phyloP scores from a whole-genome alignment of 1,140 invertebrate species.

The Neodiprion lecontei region DNA sequence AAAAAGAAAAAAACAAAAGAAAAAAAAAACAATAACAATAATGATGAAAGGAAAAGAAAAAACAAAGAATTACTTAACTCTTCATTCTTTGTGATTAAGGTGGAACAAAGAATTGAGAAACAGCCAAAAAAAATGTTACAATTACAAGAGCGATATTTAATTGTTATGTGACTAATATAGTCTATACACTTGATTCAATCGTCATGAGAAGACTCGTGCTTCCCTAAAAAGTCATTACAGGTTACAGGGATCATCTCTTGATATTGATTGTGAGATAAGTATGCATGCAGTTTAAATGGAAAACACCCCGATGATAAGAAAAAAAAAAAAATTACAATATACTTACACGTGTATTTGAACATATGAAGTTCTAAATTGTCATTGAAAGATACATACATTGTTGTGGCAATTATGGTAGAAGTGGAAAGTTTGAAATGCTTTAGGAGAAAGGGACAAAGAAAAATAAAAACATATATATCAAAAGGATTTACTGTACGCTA shows the following conservation, averaged over 20 bases:
- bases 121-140: background rate
- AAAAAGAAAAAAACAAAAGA: background rate
- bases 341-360: background rate
- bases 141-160: background rate
- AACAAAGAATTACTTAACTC: background rate
- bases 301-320: background rate
- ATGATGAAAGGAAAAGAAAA: background rate
- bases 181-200: background rate
- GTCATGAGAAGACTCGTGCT: constrained; percentile 5
- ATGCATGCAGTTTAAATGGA: background rate
- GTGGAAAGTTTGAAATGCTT: background rate
- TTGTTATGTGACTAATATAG: background rate
- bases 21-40: background rate
- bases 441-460: constrained; percentile 15
- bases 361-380: too few relatives aligned
- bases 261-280: background rate
- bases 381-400: background rate
- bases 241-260: constrained; percentile 1
- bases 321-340: background rate
- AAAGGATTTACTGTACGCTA: background rate
- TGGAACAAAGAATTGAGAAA: background rate
- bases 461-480: background rate
- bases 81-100: too few relatives aligned
- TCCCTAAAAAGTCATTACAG: background rate
- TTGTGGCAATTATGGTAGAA: background rate